phyloP scores from a whole-genome alignment of 1,140 invertebrate species.

The Drosophila varians region DNA sequence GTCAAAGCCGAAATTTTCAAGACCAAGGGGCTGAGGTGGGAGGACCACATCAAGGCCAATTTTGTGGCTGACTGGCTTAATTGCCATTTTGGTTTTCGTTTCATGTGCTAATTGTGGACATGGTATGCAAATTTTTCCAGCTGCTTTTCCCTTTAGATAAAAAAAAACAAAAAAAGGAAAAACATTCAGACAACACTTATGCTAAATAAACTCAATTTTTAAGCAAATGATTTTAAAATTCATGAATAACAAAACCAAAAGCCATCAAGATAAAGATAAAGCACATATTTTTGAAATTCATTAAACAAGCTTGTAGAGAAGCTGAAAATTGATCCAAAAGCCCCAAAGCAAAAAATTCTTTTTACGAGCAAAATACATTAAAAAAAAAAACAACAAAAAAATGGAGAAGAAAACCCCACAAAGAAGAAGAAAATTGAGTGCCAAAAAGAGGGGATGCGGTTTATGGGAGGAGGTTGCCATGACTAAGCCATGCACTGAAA shows the following conservation, averaged over 20 bases:
- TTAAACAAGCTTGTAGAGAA: background rate
- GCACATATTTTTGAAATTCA: background rate
- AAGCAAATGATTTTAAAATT: background rate
- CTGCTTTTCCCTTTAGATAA: slow-evolving; percentile 2
- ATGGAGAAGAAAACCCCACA: slow-evolving; percentile 1
- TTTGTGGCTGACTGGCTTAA: slow-evolving; percentile 21
- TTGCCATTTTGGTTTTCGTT: slow-evolving; percentile 37
- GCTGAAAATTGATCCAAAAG: no score
- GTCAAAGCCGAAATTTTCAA: background rate
- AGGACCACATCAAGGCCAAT: no score
- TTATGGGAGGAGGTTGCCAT: slow-evolving; percentile 9
- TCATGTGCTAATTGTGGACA: slow-evolving; percentile 44
- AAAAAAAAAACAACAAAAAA: background rate
- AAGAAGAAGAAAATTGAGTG: slow-evolving; percentile 24
- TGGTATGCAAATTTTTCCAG: slow-evolving; percentile 35
- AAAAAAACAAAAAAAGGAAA: background rate
- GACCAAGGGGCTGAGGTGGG: no score
- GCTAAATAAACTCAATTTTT: background rate
- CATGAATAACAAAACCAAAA: background rate
- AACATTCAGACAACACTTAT: no score
- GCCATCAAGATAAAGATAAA: background rate
- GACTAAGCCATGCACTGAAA: slow-evolving; percentile 23
- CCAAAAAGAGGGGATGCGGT: background rate
- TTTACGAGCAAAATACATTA: slow-evolving; percentile 2
- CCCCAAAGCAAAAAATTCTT: no score